Evolutionary conservation across 2,888 invertebrate genomes (phyloP).

Genomic region (Lasioglossum lativentre): DNA sequence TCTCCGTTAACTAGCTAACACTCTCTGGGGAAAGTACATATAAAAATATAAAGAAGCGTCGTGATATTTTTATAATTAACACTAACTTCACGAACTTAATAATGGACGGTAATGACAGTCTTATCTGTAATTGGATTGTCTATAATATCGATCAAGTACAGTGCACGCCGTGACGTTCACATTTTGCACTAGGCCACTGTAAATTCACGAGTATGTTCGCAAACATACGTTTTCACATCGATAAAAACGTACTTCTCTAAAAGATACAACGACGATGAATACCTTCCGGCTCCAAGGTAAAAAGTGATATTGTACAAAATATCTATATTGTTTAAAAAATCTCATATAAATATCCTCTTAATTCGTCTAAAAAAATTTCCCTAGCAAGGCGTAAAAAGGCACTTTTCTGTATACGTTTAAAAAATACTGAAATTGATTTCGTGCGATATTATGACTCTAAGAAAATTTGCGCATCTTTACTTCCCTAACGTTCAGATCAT

Average conservation of each 20-base stretch:
- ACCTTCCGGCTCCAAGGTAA: conserved; percentile 19
- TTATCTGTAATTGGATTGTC: conserved; percentile 57
- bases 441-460: neutral
- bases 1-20: neutral
- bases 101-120: conserved; percentile 76
- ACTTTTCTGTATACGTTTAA: conserved; percentile 27
- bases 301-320: conserved; percentile 33
- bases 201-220: conserved; percentile 52
- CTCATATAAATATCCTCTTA: conserved; percentile 31
- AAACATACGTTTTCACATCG: conserved; percentile 39
- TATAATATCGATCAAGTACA: conserved; percentile 33
- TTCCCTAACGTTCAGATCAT: conserved; percentile 46
- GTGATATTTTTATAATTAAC: conserved; percentile 32
- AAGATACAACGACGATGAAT: conserved; percentile 29
- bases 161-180: conserved; percentile 25
- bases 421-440: conserved; percentile 34
- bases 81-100: conserved; percentile 54
- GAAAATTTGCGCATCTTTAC: conserved; percentile 18
- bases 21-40: conserved; percentile 50
- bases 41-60: conserved; percentile 61
- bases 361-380: neutral
- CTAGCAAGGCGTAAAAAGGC: conserved; percentile 54
- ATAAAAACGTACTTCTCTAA: conserved; percentile 63
- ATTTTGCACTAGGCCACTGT: conserved; percentile 65
- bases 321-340: conserved; percentile 13